Conservation (phyloP, 2,113 vertebrate genomes). For the Atlantisia rogersi region DNA sequence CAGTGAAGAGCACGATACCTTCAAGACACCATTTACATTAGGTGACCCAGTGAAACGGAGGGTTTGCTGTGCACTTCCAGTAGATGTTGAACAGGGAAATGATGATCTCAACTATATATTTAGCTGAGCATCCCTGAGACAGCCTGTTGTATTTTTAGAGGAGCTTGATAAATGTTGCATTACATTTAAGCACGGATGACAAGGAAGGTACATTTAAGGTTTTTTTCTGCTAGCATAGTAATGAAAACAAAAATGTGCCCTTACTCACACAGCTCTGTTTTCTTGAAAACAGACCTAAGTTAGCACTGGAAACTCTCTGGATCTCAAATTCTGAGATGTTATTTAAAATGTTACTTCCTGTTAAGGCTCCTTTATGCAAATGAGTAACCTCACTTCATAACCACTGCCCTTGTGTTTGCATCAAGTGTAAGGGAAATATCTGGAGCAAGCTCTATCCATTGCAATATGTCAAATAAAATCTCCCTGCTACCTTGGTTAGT, state of each 20-base stretch:
- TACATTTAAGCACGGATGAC: background rate
- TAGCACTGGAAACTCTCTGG: background rate
- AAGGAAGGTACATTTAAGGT: background rate
- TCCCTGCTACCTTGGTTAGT: background rate
- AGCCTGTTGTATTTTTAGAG: slow-evolving; percentile 61
- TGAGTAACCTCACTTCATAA: background rate
- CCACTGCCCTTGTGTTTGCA: background rate
- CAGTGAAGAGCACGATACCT: background rate
- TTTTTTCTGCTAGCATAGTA: background rate
- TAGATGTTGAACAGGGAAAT: background rate
- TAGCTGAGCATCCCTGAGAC: slow-evolving; percentile 53
- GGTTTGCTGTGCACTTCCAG: background rate
- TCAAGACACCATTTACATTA: background rate
- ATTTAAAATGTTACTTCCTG: slow-evolving; percentile 4
- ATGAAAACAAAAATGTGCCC: background rate
- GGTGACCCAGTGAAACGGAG: background rate
- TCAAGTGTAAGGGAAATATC: background rate
- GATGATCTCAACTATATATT: slow-evolving; percentile 53
- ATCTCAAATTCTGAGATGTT: slow-evolving; percentile 2
- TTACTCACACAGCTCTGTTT: background rate
- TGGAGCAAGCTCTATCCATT: background rate
- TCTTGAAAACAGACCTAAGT: background rate
- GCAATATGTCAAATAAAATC: background rate
- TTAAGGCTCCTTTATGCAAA: background rate
- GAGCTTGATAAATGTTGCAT: slow-evolving; percentile 61